Base-by-base conservation (phyloP, 2,888 invertebrate species). In the Platynereis dumerilii region DNA sequence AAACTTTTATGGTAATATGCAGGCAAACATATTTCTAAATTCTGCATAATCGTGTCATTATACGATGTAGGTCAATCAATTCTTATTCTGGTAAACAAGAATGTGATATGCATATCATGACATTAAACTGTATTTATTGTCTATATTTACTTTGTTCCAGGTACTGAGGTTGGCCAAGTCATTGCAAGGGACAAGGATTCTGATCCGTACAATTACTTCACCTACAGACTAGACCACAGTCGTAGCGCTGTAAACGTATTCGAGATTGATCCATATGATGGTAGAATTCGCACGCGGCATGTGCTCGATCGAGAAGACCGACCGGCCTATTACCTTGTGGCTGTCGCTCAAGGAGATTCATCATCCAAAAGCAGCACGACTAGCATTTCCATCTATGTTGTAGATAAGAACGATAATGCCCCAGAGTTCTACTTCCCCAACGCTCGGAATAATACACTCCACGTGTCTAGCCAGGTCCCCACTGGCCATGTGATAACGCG, bases 331-430 rank as follows among this genome's bases (percentile, higher is more conserved):
- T 63, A 69, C 29, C 24, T 72, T 28, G 42, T 34, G 15, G 65
- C 67, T 24, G 27, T 60, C 39, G 70, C 70, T 12, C 27, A 48
- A 7, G 58, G 60, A 45, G 53, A 56, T 42, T 39, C 61, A 2
- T 39, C 56, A 24, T 39, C 34, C n/a, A 39, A 56, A 17, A 53
- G 58, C 52, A 72, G 72, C 61, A 69, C 67, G 0, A 68, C 67
- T 29, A 64, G 60, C 52, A 64, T 72, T 22, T 64, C 62, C 12
- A 62, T 72, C 20, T 63, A 58, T 42, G 67, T 72, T 7, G 63
- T 58, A 22, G 72, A 72, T 29, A 60, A 60, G 26, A 72, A 72
- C 60, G 72, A 72, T 58, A 70, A 72, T 55, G 54, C 65, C 22
- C 72, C 72, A 5, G 57, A 60, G 20, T 70, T 72, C 61, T 56